These are phyloP conservation scores for Taeniopygia guttata DNA, from an alignment of 2,797 vertebrate genomes.

Conservation along the genomic window DNA sequence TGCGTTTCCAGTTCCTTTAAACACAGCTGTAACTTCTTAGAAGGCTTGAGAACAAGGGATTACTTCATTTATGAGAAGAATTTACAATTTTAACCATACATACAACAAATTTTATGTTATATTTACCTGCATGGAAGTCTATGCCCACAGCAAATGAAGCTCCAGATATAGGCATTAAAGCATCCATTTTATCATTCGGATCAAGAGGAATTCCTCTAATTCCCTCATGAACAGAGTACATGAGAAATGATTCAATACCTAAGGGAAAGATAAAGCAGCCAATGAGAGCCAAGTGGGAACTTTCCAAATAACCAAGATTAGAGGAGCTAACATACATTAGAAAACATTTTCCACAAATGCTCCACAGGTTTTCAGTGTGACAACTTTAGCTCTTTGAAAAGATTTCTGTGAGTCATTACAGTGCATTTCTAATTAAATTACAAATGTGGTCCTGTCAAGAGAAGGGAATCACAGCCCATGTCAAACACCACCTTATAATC, in stretches of 20 bases:
- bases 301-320: slow-evolving; percentile 73
- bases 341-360: neutral
- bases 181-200: slow-evolving; percentile 90
- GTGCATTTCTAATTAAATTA: neutral
- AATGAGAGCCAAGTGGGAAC: neutral
- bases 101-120: neutral
- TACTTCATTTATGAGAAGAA: neutral
- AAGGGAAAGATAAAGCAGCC: neutral
- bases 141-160: slow-evolving; percentile 95
- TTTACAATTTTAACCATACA: neutral
- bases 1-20: neutral
- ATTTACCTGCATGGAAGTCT: slow-evolving; percentile 95
- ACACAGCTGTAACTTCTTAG: neutral
- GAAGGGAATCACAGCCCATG: neutral
- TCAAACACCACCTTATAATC: neutral
- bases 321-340: neutral
- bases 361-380: neutral
- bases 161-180: slow-evolving; percentile 95
- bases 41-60: neutral
- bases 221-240: slow-evolving; percentile 97
- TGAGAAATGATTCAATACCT: slow-evolving; percentile 96
- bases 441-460: neutral
- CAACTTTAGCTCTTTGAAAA: neutral
- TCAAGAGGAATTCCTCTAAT: slow-evolving; percentile 93
- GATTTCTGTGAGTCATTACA: neutral